Conservation (phyloP, 1,140 invertebrate species). For the Riptortus pedestris region DNA sequence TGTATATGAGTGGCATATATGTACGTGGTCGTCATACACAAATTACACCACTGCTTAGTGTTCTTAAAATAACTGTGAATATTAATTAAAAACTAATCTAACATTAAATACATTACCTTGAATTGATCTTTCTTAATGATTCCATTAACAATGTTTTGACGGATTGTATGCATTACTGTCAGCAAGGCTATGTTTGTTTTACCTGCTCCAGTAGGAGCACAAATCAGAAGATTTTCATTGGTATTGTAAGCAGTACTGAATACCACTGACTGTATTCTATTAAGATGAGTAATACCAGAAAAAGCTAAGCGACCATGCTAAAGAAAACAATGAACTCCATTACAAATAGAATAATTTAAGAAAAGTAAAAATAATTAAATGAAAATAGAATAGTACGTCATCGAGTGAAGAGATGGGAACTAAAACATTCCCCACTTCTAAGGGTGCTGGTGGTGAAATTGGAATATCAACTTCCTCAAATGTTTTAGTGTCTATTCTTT, state of each 20-base stretch:
- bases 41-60: no score
- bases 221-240: constrained; percentile 93
- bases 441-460: constrained; percentile 50
- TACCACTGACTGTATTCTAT: constrained; percentile 92
- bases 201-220: constrained; percentile 90
- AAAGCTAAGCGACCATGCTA: constrained; percentile 78
- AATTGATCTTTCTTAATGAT: constrained; percentile 84
- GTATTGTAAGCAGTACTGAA: constrained; percentile 90
- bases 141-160: constrained; percentile 66
- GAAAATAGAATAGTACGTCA: constrained; percentile 37
- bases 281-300: constrained; percentile 71
- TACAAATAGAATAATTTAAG: constrained; percentile 20
- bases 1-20: no score
- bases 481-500: constrained; percentile 54
- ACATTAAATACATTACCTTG: constrained; percentile 51
- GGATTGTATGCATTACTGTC: constrained; percentile 80
- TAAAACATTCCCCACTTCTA: constrained; percentile 55
- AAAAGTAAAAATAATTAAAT: constrained; percentile 13
- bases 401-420: constrained; percentile 66
- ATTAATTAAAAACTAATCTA: no score
- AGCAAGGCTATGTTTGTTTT: constrained; percentile 98
- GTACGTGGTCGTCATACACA: no score
- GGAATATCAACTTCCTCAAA: constrained; percentile 87
- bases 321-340: constrained; percentile 25
- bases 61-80: no score